phyloP scores from a whole-genome alignment of 1,140 invertebrate species.

The Drosophila mauritiana region DNA sequence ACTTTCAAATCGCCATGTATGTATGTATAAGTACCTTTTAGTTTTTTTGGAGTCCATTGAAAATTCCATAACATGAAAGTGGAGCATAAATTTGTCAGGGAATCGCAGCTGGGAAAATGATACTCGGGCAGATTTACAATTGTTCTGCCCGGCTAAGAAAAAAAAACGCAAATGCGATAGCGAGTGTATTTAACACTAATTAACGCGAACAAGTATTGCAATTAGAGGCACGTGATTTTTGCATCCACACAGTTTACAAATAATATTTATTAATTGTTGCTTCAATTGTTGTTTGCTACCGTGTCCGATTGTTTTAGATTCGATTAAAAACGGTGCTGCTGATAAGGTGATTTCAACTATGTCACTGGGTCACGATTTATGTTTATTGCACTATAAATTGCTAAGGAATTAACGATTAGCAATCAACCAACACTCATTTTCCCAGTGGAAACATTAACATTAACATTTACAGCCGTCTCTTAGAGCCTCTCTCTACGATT shows the following conservation, averaged over 20 bases:
- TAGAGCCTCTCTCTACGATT: slow-evolving; percentile 55
- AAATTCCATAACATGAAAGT: slow-evolving; percentile 84
- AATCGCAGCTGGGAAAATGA: slow-evolving; percentile 76
- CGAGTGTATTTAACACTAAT: slow-evolving; percentile 39
- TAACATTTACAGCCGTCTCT: slow-evolving; percentile 6
- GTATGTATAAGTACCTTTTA: slow-evolving; percentile 59
- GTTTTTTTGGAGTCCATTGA: slow-evolving; percentile 84
- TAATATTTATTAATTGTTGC: slow-evolving; percentile 67
- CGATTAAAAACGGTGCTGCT: slow-evolving; percentile 11
- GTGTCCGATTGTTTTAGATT: slow-evolving; percentile 25
- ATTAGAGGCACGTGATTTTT: slow-evolving; percentile 68
- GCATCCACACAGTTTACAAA: slow-evolving; percentile 22
- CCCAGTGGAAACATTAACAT: slow-evolving; percentile 26
- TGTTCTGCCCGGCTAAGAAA: slow-evolving; percentile 4
- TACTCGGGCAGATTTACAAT: slow-evolving; percentile 66
- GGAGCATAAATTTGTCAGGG: slow-evolving; percentile 81
- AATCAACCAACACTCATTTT: slow-evolving; percentile 6
- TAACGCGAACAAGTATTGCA: slow-evolving; percentile 50
- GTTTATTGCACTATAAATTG: slow-evolving; percentile 17
- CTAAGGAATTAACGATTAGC: slow-evolving; percentile 15
- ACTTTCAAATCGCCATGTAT: background rate
- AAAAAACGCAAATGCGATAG: background rate
- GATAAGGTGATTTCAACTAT: slow-evolving; percentile 65
- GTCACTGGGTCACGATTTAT: slow-evolving; percentile 54
- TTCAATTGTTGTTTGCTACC: slow-evolving; percentile 37